Base-by-base conservation (phyloP, 2,113 vertebrate genomes). In the Bubo bubo region DNA sequence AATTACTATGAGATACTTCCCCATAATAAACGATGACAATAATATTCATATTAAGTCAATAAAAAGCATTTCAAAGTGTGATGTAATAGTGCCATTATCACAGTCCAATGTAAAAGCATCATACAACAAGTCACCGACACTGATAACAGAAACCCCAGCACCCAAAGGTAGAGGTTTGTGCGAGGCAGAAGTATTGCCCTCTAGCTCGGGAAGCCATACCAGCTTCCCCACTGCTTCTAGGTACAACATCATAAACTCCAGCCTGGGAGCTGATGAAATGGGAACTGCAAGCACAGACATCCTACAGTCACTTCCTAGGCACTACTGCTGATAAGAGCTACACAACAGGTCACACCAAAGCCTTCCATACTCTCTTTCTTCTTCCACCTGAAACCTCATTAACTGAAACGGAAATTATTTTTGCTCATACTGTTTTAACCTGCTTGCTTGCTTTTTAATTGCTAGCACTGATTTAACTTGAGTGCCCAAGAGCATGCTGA, bases 21-120 rank as follows among this genome's bases (percentile, higher is more conserved):
- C 87, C 6, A 0, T 97, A 98, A 98, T 98, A 98, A 98, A 98
- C 27, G 86, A 96, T 96, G 96, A 97, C 97, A 98, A 98, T 98
- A 98, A 98, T 98, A 98, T 96, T 97, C 98, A 98, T 98, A 98
- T 98, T 98, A 98, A 98, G 97, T 98, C 98, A 98, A 98, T 98
- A 98, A 98, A 98, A 98, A 95, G 97, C 97, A 98, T 97, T 97
- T 97, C 76, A 73, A 97, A 95, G 95, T 97, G 97, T 98, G 98
- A 98, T 97, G 95, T 97, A 97, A 96, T 98, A 95, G 86, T 86
- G 87, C 89, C 96, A 96, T 98, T 98, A 97, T 95, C 95, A 91
- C 86, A 89, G 94, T 92, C 62, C 93, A 89, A 56, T 72, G 91
- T 95, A 94, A 97, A 97, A 96, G 90, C 95, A 93, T 88, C 91